These are phyloP conservation scores for Spea multiplicata DNA, from an alignment of 2,113 vertebrate species.

Conservation along the genomic window DNA sequence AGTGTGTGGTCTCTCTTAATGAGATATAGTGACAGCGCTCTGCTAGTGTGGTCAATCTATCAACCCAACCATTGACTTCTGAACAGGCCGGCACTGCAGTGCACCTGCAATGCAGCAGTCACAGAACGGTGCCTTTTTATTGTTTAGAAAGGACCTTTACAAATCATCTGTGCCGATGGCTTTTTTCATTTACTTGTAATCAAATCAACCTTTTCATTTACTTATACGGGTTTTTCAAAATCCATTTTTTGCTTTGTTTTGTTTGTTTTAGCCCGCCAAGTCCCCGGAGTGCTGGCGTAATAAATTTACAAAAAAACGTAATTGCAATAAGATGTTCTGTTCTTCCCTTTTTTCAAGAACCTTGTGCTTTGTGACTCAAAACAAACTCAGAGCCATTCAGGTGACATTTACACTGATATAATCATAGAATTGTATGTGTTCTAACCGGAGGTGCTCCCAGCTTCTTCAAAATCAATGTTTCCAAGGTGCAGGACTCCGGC, in stretches of 20 bases:
- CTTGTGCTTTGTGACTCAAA: slow-evolving; percentile 29
- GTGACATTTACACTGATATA: slow-evolving; percentile 42
- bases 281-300: slow-evolving; percentile 21
- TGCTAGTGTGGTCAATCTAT: slow-evolving; percentile 19
- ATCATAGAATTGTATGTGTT: slow-evolving; percentile 38
- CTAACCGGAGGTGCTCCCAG: slow-evolving; percentile 91
- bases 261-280: neutral
- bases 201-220: slow-evolving; percentile 32
- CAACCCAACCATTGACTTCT: neutral
- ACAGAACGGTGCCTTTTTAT: slow-evolving; percentile 33
- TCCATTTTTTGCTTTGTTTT: neutral
- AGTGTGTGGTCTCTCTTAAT: neutral
- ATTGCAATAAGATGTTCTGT: slow-evolving; percentile 18
- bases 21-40: neutral
- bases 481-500: slow-evolving; percentile 95
- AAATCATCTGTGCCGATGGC: slow-evolving; percentile 38
- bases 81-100: slow-evolving; percentile 17
- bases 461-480: slow-evolving; percentile 97
- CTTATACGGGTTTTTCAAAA: slow-evolving; percentile 10
- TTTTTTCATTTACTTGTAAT: slow-evolving; percentile 32
- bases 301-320: neutral
- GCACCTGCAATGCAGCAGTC: slow-evolving; percentile 46
- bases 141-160: slow-evolving; percentile 34
- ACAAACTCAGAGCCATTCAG: slow-evolving; percentile 13
- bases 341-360: slow-evolving; percentile 27